Base-by-base conservation (phyloP, 2,888 invertebrate genomes). In the Holacanthella duospinosa region DNA sequence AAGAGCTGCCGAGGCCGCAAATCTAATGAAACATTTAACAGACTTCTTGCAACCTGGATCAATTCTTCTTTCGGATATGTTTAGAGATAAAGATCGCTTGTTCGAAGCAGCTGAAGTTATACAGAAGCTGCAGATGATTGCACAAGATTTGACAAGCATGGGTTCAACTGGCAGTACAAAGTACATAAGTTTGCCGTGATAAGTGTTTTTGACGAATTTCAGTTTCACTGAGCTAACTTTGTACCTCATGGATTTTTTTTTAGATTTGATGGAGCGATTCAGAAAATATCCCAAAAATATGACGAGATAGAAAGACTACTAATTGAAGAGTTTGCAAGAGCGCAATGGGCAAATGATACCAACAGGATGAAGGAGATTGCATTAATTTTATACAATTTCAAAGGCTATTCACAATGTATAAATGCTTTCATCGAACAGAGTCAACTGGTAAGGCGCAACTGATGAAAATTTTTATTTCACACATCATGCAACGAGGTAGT, bases 41-140 rank as follows among this genome's bases (percentile, higher is more conserved):
- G 94, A 94, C 75, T 97, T 97, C 77, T 80, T 96, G 2, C 86
- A 86, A 61, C 85, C 89, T 29, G 92, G 91, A 0, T 63, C 68
- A 0, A 88, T 90, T 1, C 83, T 92, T 27, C 85, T 88, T 21
- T 89, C 90, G 66, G 86, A 89, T 64, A 82, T 95, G 43, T 95
- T 96, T 75, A 88, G 86, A 66, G 93, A 95, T 78, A 85, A 71
- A 43, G 69, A 71, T 6, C 69, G 70, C 44, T 80, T 97, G 43
- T 87, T 90, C 76, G 91, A 96, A 79, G 93, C 96, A 25, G 97
- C 97, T 12, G 95, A 97, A 80, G 87, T 97, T 2, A 95, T 99
- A 73, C 94, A 97, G 78, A 97, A 99, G 77, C 80, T 99, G 1
- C 88, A 93, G 76, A 85, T 93, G 25, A 94, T 99, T 71, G 88